These are phyloP conservation scores for Scaptomyza flava DNA, from an alignment of 2,888 invertebrate species.

Conservation along the genomic window DNA sequence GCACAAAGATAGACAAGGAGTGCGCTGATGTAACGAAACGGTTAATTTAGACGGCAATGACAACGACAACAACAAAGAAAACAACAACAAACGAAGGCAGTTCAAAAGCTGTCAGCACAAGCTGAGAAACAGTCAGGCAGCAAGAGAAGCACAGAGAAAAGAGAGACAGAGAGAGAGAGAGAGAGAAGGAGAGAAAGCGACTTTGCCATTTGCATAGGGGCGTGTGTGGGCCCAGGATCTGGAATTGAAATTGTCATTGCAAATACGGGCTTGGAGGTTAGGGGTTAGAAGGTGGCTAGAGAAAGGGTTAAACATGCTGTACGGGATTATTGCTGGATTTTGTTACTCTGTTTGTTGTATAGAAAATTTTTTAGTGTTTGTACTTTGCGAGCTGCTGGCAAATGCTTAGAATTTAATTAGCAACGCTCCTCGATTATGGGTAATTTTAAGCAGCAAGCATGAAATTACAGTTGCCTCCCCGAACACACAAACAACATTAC, in stretches of 20 bases:
- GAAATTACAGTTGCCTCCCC: constrained; percentile 57
- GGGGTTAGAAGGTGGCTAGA: constrained; percentile 9
- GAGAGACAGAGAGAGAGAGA: constrained; percentile 6
- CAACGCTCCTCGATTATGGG: constrained; percentile 69
- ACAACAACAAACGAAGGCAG: constrained; percentile 66
- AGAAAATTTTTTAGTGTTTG: constrained; percentile 72
- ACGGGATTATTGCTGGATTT: constrained; percentile 20
- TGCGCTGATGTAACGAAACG: constrained; percentile 76
- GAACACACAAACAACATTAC: constrained; percentile 26
- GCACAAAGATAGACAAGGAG: constrained; percentile 69
- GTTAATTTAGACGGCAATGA: constrained; percentile 77
- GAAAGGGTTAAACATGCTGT: constrained; percentile 3
- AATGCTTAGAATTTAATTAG: constrained; percentile 79
- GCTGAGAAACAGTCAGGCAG: constrained; percentile 21
- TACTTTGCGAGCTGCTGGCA: constrained; percentile 54
- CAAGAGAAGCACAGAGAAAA: not conserved
- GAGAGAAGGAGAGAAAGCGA: constrained; percentile 24
- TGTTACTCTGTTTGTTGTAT: constrained; percentile 53
- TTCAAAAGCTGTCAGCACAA: constrained; percentile 77
- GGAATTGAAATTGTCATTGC: constrained; percentile 70
- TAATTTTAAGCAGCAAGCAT: constrained; percentile 60
- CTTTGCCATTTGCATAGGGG: constrained; percentile 74
- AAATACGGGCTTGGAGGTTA: not conserved
- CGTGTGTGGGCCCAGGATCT: constrained; percentile 71
- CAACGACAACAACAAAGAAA: constrained; percentile 43